Evolutionary conservation across 1,140 invertebrate species (phyloP).

Genomic region (Whitmania pigra): DNA sequence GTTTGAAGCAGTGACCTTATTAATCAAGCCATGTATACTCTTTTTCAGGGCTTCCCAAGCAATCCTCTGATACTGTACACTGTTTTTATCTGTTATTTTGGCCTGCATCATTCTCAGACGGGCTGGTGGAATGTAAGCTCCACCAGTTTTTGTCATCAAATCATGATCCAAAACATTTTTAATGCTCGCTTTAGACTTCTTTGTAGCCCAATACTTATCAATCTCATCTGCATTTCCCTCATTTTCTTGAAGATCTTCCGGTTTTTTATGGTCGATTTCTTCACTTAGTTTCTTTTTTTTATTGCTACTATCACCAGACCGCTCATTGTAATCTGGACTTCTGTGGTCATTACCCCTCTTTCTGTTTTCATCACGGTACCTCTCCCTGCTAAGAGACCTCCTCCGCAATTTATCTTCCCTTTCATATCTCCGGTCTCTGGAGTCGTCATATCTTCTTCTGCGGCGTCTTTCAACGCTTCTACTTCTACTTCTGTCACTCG

Average conservation of each 20-base stretch:
- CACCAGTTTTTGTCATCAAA: constrained; percentile 73
- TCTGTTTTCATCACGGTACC: constrained; percentile 1
- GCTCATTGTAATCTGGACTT: constrained; percentile 7
- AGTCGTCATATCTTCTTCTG: constrained; percentile 9
- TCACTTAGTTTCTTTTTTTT: constrained; percentile 15
- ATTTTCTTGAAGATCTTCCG: constrained; percentile 15
- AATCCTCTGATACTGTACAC: constrained; percentile 81
- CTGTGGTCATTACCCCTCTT: constrained; percentile 12
- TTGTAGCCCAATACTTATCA: not conserved
- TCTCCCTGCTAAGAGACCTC: not conserved
- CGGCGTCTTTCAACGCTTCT: not conserved
- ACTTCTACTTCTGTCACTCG: constrained; percentile 17
- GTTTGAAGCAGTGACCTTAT: constrained; percentile 93
- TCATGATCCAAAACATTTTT: constrained; percentile 20
- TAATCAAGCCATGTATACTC: constrained; percentile 94
- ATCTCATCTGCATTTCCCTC: constrained; percentile 23
- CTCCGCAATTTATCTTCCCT: not conserved
- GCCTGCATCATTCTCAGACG: constrained; percentile 79
- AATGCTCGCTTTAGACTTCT: too few species aligned
- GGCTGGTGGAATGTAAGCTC: constrained; percentile 95
- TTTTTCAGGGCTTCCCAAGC: constrained; percentile 98
- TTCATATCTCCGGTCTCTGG: constrained; percentile 12
- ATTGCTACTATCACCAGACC: constrained; percentile 19
- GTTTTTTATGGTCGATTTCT: constrained; percentile 12
- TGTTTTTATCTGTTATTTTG: constrained; percentile 37